phyloP scores from a whole-genome alignment of 2,888 invertebrate genomes.

The Agrotis puta region DNA sequence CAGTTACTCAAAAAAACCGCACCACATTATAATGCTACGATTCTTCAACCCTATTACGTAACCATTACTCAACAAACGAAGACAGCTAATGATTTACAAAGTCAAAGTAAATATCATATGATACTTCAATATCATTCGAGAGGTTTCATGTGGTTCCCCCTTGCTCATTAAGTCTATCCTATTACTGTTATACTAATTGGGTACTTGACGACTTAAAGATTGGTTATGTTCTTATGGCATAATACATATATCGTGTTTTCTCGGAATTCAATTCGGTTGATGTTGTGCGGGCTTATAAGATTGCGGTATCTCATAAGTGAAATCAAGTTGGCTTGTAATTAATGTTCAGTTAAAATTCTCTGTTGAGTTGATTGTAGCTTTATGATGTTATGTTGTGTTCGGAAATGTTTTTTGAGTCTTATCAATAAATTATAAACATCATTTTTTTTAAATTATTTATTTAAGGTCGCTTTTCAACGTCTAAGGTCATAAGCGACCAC shows the following conservation, averaged over 20 bases:
- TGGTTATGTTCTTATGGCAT: background rate
- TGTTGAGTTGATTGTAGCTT: background rate
- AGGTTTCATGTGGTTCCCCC: conserved; percentile 14
- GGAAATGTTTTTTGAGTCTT: too few relatives aligned
- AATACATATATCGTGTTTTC: background rate
- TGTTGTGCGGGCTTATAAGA: background rate
- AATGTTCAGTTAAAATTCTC: background rate
- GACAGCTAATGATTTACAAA: conserved; percentile 11
- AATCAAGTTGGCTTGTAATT: conserved; percentile 8
- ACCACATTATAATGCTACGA: background rate
- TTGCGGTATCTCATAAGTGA: conserved; percentile 1
- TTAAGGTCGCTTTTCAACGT: too few relatives aligned
- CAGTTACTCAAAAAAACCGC: too few relatives aligned
- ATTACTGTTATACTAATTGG: conserved; percentile 39
- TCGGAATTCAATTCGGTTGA: background rate
- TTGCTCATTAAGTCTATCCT: conserved; percentile 34
- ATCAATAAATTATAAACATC: too few relatives aligned
- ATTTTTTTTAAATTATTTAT: too few relatives aligned
- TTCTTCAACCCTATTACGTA: background rate
- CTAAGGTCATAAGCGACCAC: too few relatives aligned
- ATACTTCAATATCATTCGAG: conserved; percentile 25
- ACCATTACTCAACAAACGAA: background rate
- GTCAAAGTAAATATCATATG: conserved; percentile 1
- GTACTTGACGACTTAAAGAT: conserved; percentile 23
- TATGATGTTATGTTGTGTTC: background rate